Conservation (phyloP, 1,140 invertebrate species). For the Drosophila chauvacae region DNA sequence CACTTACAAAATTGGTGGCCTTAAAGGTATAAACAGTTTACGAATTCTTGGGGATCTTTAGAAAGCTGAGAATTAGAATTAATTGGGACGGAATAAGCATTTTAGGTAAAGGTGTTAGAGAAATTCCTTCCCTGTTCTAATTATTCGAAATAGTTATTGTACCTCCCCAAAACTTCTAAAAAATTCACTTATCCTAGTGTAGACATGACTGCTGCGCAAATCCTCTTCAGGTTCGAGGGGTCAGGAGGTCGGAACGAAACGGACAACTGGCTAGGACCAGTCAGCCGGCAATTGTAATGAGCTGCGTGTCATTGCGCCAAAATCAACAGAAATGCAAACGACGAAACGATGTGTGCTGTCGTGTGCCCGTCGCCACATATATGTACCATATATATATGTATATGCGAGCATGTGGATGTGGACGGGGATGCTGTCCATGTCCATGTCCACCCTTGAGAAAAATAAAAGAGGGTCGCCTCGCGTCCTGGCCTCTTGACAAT, state of each 20-base stretch:
- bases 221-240: slow-evolving; percentile 7
- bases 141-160: no score
- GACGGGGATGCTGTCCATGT: slow-evolving; percentile 21
- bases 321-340: slow-evolving; percentile 82
- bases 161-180: neutral
- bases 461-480: slow-evolving; percentile 15
- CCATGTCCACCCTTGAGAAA: slow-evolving; percentile 11
- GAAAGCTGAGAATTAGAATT: neutral
- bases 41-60: neutral
- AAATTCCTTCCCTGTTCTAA: neutral
- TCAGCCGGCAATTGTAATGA: slow-evolving; percentile 65
- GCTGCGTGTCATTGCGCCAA: slow-evolving; percentile 79
- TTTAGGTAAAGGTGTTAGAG: neutral
- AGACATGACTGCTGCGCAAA: slow-evolving; percentile 39
- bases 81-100: no score
- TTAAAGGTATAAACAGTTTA: neutral
- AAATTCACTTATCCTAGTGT: slow-evolving; percentile 4
- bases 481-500: slow-evolving; percentile 49
- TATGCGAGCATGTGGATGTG: slow-evolving; percentile 1
- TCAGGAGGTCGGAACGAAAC: slow-evolving; percentile 16
- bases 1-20: neutral
- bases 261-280: slow-evolving; percentile 35
- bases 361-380: slow-evolving; percentile 31
- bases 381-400: neutral
- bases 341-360: slow-evolving; percentile 77